Base-by-base conservation (phyloP, 2,113 vertebrate species). In the Melanocharis versteri region DNA sequence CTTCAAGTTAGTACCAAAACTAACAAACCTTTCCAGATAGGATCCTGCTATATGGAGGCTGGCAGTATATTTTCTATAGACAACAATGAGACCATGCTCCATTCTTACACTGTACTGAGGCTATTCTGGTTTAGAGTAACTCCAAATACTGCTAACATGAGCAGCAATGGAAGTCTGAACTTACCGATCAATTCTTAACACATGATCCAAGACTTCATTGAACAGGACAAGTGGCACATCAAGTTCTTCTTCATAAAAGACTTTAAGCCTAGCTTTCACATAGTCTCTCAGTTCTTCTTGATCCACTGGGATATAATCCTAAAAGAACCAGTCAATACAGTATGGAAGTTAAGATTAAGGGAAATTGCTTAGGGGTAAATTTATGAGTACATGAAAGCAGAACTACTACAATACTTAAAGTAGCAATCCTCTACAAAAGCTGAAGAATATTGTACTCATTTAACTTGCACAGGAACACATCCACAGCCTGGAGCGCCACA, bases 241-340 rank as follows among this genome's bases (percentile, higher is more conserved):
- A 50, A 99, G 98, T 69, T 99, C 99, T 94, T 99, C 99, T 88
- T 99, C 99, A 31, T 99, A 99, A 79, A 99, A 99, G 89, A 99
- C 99, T 96, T 99, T 99, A 93, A 99, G 98, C 78, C 99, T 98
- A 21, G 99, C 99, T 97, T 99, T 99, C 73, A 99, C 99, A 9
- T 99, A 99, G 91, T 99, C 99, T 86, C 99, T 98, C 82, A 99
- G 91, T 94, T 99, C 99, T 95, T 99, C 99, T 62, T 99, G 99
- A 96, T 99, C 99, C 66, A 99, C 99, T 79, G 99, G 99, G 94
- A 99, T 99, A 87, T 99, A 99, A 96, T 99, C 99, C 99, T 99
- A 76, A 12, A 97, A 70, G 17, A 86, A 90, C 18, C 39, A 86
- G 53, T 39, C 39, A 73, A 61, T 27, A 95, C 3, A 68, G 28